A percentile compares a stretch with the other conserved stretches of the same genome.
Evolutionary conservation across 2,888 invertebrate genomes (phyloP).

Genomic region (Megaustenia siamemsis): DNA sequence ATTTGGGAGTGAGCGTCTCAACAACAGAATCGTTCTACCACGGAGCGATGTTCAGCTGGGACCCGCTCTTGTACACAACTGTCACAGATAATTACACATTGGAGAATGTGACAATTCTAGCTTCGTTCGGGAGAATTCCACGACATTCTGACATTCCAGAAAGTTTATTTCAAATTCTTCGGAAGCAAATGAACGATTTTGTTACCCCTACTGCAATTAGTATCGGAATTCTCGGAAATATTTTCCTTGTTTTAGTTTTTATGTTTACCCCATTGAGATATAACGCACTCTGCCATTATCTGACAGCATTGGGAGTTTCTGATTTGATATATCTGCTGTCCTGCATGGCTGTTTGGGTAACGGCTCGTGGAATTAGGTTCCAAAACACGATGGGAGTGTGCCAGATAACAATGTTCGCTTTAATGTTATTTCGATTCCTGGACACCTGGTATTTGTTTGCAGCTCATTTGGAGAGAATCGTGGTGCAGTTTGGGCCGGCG

Average conservation of each 20-base stretch:
- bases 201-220: slow-evolving; percentile 56
- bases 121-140: background rate
- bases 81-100: background rate
- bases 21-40: background rate
- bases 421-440: slow-evolving; percentile 56
- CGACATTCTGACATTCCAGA: background rate
- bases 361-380: slow-evolving; percentile 50
- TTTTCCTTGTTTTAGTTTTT: slow-evolving; percentile 53
- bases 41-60: background rate
- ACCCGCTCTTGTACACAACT: background rate
- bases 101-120: slow-evolving; percentile 10
- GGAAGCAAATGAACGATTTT: slow-evolving; percentile 23
- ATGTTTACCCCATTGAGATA: slow-evolving; percentile 52
- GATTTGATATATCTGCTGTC: slow-evolving; percentile 56
- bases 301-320: slow-evolving; percentile 57
- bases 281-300: slow-evolving; percentile 57
- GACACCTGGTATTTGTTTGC: slow-evolving; percentile 60
- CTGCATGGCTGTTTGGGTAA: slow-evolving; percentile 55
- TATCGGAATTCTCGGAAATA: slow-evolving; percentile 55
- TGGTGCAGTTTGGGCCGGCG: slow-evolving; percentile 54
- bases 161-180: background rate
- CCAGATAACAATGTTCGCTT: slow-evolving; percentile 58
- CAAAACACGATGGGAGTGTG: slow-evolving; percentile 59
- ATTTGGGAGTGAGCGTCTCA: background rate
- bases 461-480: slow-evolving; percentile 57